Conservation (phyloP, 2,888 invertebrate genomes). For the Sericinus montela region DNA sequence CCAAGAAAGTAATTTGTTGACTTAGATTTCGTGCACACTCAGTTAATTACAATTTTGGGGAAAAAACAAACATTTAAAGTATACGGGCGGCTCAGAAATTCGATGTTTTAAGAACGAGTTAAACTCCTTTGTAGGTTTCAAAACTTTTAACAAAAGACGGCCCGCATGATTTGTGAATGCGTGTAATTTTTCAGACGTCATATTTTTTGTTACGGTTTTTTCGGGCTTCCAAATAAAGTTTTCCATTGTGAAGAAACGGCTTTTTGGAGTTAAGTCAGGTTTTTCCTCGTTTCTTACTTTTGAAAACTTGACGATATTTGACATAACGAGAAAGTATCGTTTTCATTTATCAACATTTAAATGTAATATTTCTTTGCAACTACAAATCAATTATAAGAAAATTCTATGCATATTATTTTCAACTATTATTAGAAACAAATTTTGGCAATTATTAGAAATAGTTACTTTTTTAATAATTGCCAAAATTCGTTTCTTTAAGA, state of each 20-base stretch:
- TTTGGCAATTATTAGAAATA: too few species aligned
- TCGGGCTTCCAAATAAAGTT: slow-evolving; percentile 68
- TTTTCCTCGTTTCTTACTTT: slow-evolving; percentile 58
- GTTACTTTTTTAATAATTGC: too few species aligned
- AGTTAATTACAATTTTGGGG: slow-evolving; percentile 18
- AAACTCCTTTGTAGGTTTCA: slow-evolving; percentile 61
- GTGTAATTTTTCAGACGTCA: slow-evolving; percentile 79
- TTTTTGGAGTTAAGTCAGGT: slow-evolving; percentile 59
- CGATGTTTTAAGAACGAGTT: slow-evolving; percentile 63
- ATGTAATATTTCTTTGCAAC: too few species aligned
- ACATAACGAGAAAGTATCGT: slow-evolving; percentile 47
- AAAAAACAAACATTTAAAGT: slow-evolving; percentile 37
- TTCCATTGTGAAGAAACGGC: slow-evolving; percentile 64
- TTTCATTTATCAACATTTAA: slow-evolving; percentile 38
- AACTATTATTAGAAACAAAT: too few species aligned
- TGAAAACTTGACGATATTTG: slow-evolving; percentile 61
- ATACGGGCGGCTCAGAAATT: slow-evolving; percentile 47
- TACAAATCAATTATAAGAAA: too few species aligned
- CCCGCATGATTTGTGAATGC: slow-evolving; percentile 77
- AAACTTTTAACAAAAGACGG: slow-evolving; percentile 71
- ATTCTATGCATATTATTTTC: too few species aligned
- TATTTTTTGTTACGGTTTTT: slow-evolving; percentile 70
- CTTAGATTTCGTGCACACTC: slow-evolving; percentile 10
- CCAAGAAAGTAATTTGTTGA: slow-evolving; percentile 15
- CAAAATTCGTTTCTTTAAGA: slow-evolving; percentile 14